phyloP scores from a whole-genome alignment of 2,113 vertebrate genomes.

The Chrysochloris asiatica region DNA sequence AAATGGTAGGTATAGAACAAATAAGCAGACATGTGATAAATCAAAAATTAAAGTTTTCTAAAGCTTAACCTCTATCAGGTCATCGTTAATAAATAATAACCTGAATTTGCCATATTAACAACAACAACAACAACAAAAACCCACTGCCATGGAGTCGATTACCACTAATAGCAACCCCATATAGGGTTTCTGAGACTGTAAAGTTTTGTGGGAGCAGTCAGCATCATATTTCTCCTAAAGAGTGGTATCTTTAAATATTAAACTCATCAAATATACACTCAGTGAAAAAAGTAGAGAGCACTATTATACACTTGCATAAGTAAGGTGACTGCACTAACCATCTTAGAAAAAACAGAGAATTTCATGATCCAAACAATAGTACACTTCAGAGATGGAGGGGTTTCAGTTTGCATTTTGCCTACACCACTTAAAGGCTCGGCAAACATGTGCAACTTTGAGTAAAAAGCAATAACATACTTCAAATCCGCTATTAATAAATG shows the following conservation, averaged over 20 bases:
- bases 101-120: not conserved
- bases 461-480: not conserved
- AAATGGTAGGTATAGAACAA: not conserved
- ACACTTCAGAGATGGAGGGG: not conserved
- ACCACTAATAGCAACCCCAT: too few species aligned
- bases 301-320: not conserved
- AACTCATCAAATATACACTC: too few species aligned
- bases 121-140: too few species aligned
- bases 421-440: not conserved
- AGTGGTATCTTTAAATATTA: too few species aligned
- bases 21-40: constrained; percentile 5
- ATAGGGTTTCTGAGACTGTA: too few species aligned
- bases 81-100: not conserved
- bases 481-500: not conserved
- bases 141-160: too few species aligned
- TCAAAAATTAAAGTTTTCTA: not conserved
- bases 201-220: too few species aligned
- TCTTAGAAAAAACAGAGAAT: not conserved
- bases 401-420: not conserved
- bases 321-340: not conserved
- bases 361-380: not conserved
- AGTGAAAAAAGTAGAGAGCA: not conserved
- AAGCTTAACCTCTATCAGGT: not conserved
- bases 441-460: not conserved
- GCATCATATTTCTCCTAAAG: too few species aligned